Percentiles rank a stretch among this genome's conserved stretches.
These are phyloP conservation scores for Lepidocyrtoides sp. DNA, from an alignment of 2,888 invertebrate genomes.

Conservation along the genomic window DNA sequence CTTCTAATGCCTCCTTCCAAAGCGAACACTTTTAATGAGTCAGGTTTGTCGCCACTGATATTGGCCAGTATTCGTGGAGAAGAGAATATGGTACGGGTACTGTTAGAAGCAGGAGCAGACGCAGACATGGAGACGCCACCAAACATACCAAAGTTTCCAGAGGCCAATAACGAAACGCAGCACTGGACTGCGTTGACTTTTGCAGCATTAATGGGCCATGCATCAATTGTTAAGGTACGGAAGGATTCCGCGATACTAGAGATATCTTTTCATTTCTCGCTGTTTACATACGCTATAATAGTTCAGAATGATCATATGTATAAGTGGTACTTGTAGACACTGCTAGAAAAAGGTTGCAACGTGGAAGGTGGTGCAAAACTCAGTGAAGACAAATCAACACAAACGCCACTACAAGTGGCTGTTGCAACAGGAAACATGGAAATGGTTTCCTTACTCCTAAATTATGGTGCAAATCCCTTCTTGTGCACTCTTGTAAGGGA, in stretches of 20 bases:
- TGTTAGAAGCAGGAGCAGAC: conserved; percentile 93
- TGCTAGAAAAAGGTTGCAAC: conserved; percentile 93
- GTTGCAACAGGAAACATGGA: conserved; percentile 94
- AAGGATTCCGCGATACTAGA: too few species aligned
- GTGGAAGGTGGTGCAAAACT: conserved; percentile 95
- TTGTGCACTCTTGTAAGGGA: conserved; percentile 94
- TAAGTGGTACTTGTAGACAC: conserved; percentile 87
- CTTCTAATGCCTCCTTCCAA: conserved; percentile 91
- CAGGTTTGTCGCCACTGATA: conserved; percentile 90
- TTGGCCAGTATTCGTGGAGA: conserved; percentile 93
- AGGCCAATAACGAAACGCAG: conserved; percentile 90
- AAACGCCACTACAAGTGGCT: conserved; percentile 96
- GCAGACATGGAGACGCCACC: conserved; percentile 93
- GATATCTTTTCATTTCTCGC: conserved; percentile 85
- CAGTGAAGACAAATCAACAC: conserved; percentile 94
- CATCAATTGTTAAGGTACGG: conserved; percentile 87
- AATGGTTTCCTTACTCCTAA: conserved; percentile 92
- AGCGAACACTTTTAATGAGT: conserved; percentile 85
- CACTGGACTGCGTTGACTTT: conserved; percentile 97
- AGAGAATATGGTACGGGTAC: conserved; percentile 91
- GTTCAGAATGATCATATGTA: neutral
- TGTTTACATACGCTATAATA: conserved; percentile 84
- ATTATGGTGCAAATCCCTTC: conserved; percentile 96
- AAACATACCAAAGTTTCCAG: conserved; percentile 86
- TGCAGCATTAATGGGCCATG: conserved; percentile 89